phyloP scores from a whole-genome alignment of 2,888 invertebrate species.

The Lasioglossum lativentre region DNA sequence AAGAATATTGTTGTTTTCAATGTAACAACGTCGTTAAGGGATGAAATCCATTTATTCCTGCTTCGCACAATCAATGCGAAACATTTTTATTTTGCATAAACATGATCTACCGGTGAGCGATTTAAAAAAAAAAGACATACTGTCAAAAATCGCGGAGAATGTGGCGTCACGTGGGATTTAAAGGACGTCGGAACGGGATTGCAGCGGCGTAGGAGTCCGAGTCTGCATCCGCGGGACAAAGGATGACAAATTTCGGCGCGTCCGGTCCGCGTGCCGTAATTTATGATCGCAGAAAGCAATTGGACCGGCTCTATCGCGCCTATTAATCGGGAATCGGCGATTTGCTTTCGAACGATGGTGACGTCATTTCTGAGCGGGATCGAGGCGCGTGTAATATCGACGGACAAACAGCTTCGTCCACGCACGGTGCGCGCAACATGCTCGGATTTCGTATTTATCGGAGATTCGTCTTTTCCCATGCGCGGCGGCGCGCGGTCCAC shows the following conservation, averaged over 20 bases:
- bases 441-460: slow-evolving; percentile 40
- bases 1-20: no score
- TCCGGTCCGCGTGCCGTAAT: slow-evolving; percentile 26
- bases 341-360: slow-evolving; percentile 35
- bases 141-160: no score
- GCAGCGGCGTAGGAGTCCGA: not conserved
- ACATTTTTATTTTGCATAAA: no score
- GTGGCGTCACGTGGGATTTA: not conserved
- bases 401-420: slow-evolving; percentile 36
- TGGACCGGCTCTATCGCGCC: slow-evolving; percentile 28
- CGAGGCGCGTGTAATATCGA: slow-evolving; percentile 47
- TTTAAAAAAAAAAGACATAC: no score
- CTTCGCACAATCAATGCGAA: no score
- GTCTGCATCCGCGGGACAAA: slow-evolving; percentile 5
- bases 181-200: slow-evolving; percentile 24
- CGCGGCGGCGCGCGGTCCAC: no score
- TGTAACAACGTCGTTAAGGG: no score
- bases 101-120: no score
- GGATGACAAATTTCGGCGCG: slow-evolving; percentile 35
- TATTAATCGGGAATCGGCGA: slow-evolving; percentile 50
- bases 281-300: slow-evolving; percentile 51
- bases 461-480: slow-evolving; percentile 33
- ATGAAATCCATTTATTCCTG: no score
- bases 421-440: not conserved
- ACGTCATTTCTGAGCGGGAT: slow-evolving; percentile 36